phyloP scores from a whole-genome alignment of 1,140 invertebrate genomes.

The Philopotamus ludificatus region DNA sequence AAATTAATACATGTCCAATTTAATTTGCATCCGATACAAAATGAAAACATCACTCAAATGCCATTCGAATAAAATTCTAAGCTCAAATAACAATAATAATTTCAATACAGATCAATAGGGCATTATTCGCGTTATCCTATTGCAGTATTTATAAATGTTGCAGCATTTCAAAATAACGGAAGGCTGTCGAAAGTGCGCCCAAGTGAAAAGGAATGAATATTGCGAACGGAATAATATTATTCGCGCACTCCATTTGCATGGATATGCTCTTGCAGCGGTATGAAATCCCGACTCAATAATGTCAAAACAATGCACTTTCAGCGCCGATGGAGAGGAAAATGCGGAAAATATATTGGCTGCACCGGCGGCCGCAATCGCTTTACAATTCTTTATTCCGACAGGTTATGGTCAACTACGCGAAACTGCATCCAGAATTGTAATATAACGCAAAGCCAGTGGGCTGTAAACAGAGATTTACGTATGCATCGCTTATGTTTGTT shows the following conservation, averaged over 20 bases:
- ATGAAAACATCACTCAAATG: neutral
- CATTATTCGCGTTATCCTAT: neutral
- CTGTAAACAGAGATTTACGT: constrained; percentile 8
- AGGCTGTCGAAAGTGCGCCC: neutral
- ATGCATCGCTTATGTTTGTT: no score
- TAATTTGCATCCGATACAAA: neutral
- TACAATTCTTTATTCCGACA: constrained; percentile 32
- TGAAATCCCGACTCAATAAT: constrained; percentile 39
- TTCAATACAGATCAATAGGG: neutral
- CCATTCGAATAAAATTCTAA: neutral
- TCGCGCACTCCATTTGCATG: constrained; percentile 35
- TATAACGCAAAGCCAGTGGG: constrained; percentile 16
- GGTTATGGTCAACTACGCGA: constrained; percentile 32
- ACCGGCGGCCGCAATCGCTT: constrained; percentile 16
- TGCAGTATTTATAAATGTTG: no score
- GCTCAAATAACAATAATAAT: neutral
- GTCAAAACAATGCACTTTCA: constrained; percentile 42
- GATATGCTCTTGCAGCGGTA: neutral
- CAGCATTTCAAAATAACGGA: constrained; percentile 1
- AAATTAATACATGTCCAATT: no score
- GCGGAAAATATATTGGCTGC: constrained; percentile 28
- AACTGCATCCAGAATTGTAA: constrained; percentile 19
- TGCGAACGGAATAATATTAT: neutral
- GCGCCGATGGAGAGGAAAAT: constrained; percentile 32
- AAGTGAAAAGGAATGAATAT: neutral